phyloP scores from a whole-genome alignment of 2,113 vertebrate genomes.

The Saguinus imperator region DNA sequence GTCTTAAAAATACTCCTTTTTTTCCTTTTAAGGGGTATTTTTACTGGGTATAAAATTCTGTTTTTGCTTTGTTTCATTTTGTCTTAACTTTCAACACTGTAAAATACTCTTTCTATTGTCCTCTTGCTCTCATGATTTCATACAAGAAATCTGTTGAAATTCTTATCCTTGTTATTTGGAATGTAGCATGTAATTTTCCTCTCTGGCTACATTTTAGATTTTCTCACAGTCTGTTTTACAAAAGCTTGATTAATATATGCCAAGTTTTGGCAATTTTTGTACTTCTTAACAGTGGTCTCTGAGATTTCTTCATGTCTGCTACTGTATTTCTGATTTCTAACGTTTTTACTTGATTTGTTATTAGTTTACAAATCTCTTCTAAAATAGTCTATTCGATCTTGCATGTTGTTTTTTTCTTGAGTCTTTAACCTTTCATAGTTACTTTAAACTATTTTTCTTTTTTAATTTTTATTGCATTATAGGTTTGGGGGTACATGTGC shows the following conservation, averaged over 20 bases:
- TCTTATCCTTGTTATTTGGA: background rate
- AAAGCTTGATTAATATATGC: background rate
- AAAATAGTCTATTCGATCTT: background rate
- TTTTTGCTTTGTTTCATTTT: background rate
- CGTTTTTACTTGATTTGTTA: background rate
- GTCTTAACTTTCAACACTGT: background rate
- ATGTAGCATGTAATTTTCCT: background rate
- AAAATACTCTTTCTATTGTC: background rate
- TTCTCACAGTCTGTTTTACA: background rate
- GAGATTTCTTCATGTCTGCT: background rate
- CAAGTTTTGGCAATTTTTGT: background rate
- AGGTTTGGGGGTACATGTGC: too few species aligned
- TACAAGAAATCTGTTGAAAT: background rate
- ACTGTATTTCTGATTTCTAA: background rate
- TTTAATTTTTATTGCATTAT: too few species aligned
- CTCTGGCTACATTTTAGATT: background rate
- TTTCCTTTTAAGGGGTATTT: background rate
- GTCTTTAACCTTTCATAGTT: background rate
- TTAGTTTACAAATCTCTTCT: background rate
- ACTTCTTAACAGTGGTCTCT: background rate
- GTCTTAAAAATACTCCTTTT: too few species aligned
- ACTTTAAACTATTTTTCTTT: background rate
- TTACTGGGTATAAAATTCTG: background rate
- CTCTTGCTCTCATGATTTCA: background rate
- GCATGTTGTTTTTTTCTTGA: background rate